These are phyloP conservation scores for Benitochromis conjunctus DNA, from an alignment of 2,113 vertebrate genomes.

Conservation along the genomic window DNA sequence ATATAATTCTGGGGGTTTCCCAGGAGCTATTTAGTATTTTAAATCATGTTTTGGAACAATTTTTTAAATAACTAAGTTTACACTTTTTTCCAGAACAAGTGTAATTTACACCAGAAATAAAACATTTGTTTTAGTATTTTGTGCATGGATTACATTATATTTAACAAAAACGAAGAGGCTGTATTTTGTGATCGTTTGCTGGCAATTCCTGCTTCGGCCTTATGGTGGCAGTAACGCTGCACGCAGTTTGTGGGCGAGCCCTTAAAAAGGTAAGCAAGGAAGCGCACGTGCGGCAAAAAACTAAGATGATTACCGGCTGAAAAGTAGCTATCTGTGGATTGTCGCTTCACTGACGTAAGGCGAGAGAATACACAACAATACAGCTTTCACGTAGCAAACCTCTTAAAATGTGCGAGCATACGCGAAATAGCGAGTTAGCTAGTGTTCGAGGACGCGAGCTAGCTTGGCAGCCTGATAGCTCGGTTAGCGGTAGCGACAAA, in stretches of 20 bases:
- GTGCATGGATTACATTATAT: neutral
- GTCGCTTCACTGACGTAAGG: neutral
- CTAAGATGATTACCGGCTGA: neutral
- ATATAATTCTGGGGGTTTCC: neutral
- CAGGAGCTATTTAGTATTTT: neutral
- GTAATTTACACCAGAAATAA: neutral
- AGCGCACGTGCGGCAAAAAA: neutral
- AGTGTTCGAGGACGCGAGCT: neutral
- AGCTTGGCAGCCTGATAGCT: neutral
- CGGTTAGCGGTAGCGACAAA: neutral
- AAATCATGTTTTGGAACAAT: neutral
- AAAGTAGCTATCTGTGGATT: neutral
- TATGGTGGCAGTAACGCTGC: conserved; percentile 2
- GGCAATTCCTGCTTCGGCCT: neutral
- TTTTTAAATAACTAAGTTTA: neutral
- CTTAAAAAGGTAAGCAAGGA: neutral
- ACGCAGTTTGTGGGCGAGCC: neutral
- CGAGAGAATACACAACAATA: neutral
- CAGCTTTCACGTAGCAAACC: neutral
- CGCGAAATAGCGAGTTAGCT: neutral
- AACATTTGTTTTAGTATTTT: neutral
- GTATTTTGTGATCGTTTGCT: neutral
- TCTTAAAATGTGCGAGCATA: neutral
- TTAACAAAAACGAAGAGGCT: neutral
- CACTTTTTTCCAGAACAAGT: neutral